Evolutionary conservation across 2,797 vertebrate genomes (phyloP), one percentile per base, ranked within the genome.

Genomic region (Merluccius polli): DNA sequence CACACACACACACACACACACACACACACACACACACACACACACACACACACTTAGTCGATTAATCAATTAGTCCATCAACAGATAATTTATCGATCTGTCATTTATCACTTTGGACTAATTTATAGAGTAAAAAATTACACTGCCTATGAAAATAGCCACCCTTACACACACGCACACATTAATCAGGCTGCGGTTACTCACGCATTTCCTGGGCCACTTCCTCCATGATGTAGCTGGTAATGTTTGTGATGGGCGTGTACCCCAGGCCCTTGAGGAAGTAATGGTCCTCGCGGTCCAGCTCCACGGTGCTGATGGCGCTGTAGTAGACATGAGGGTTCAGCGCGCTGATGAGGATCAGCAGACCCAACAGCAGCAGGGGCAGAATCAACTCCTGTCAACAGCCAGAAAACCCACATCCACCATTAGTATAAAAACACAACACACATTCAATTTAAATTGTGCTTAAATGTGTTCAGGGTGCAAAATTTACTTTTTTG

Each of bases 141-240:
- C n/a, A n/a, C n/a, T n/a, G n/a, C n/a, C n/a, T n/a, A n/a, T n/a
- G n/a, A n/a, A n/a, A n/a, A n/a, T n/a, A n/a, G n/a, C n/a, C n/a
- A n/a, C n/a, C n/a, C n/a, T n/a, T 8, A 35, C 33, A 38, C 36
- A 38, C 36, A 38, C 36, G 11, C 36, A 38, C 36, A 38, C 36
- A 12, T 10, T 1, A 1, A 38, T 12, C 4, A 6, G 52, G 21
- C 21, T 59, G 5, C n/a, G 1, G 6, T n/a, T n/a, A 27, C 16
- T 90, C 78, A 95, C 93, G 82, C 83, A 95, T 84, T 75, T 84
- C 85, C 63, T 89, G 87, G 72, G 95, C 94, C 73, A 97, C 95
- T 79, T 94, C 95, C 12, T 92, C 94, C 97, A 99, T 99, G 89
- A 99, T 94, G 75, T 91, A 91, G 72, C 76, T 94, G 3, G 96